These are phyloP conservation scores for Gobiocypris rarus DNA, from an alignment of 2,113 vertebrate genomes.

Conservation along the genomic window DNA sequence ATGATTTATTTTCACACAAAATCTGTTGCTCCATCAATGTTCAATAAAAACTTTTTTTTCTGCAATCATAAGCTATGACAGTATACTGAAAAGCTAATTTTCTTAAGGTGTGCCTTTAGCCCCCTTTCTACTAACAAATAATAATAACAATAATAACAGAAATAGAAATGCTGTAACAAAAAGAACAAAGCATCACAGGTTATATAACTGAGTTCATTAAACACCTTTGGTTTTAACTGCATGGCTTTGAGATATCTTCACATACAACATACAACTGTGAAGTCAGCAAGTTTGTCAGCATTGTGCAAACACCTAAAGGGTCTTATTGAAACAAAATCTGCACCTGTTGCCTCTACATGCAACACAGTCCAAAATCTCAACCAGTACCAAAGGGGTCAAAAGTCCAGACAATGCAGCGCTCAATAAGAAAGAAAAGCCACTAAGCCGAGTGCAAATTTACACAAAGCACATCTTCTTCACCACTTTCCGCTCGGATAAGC, in stretches of 20 bases:
- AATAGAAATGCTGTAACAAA: too few species aligned
- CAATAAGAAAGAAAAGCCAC: conserved; percentile 46
- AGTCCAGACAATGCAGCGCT: conserved; percentile 48
- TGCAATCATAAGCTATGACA: too few species aligned
- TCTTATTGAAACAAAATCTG: background rate
- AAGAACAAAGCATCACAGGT: too few species aligned
- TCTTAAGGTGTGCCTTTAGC: too few species aligned
- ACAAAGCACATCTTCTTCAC: conserved; percentile 63
- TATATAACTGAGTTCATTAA: too few species aligned
- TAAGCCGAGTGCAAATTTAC: conserved; percentile 58
- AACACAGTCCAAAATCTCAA: conserved; percentile 27
- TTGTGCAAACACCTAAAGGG: background rate
- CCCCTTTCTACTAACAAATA: too few species aligned
- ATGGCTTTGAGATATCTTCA: background rate
- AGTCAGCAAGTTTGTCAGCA: background rate
- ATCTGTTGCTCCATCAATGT: too few species aligned
- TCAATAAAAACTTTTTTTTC: too few species aligned
- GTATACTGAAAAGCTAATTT: too few species aligned
- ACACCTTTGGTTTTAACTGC: background rate
- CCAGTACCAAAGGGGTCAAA: conserved; percentile 44
- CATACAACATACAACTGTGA: background rate
- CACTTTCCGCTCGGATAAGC: conserved; percentile 58
- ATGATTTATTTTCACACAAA: too few species aligned
- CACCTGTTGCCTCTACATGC: conserved; percentile 21
- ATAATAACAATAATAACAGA: too few species aligned